phyloP scores from a whole-genome alignment of 37 sponge, comb jelly and placozoan genomes.

The Cladorhizidae sp. region DNA sequence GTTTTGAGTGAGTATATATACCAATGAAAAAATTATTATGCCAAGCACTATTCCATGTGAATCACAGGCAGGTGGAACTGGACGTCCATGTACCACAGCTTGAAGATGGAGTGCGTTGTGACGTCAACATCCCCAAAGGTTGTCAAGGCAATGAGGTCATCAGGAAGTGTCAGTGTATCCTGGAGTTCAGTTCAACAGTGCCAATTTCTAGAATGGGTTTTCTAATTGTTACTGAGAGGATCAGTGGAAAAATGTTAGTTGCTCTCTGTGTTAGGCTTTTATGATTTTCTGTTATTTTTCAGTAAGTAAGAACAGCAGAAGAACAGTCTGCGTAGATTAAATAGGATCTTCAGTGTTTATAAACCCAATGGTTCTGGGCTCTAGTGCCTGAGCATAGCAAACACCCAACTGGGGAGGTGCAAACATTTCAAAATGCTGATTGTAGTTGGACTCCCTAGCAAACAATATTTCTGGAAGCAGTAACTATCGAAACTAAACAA shows the following conservation, averaged over 20 bases:
- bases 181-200: conserved; percentile 58
- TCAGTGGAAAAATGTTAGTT: conserved; percentile 35
- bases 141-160: neutral
- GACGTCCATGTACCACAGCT: conserved; percentile 25
- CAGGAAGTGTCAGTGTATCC: conserved; percentile 17
- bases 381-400: too few species aligned
- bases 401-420: too few species aligned
- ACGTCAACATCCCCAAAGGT: conserved; percentile 24
- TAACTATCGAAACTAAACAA: too few species aligned
- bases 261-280: too few species aligned
- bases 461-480: too few species aligned
- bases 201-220: conserved; percentile 46
- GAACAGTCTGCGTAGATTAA: too few species aligned
- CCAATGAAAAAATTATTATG: neutral
- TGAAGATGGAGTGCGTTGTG: conserved; percentile 1
- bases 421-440: too few species aligned
- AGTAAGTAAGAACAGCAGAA: too few species aligned
- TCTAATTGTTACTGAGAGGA: conserved; percentile 45
- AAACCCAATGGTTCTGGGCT: too few species aligned
- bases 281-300: too few species aligned
- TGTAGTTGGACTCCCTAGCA: too few species aligned
- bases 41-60: neutral
- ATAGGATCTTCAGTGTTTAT: too few species aligned
- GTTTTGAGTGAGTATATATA: conserved; percentile 44
- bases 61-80: conserved; percentile 35